Conservation (phyloP, 2,888 invertebrate species). For the Drosophila yooni region DNA sequence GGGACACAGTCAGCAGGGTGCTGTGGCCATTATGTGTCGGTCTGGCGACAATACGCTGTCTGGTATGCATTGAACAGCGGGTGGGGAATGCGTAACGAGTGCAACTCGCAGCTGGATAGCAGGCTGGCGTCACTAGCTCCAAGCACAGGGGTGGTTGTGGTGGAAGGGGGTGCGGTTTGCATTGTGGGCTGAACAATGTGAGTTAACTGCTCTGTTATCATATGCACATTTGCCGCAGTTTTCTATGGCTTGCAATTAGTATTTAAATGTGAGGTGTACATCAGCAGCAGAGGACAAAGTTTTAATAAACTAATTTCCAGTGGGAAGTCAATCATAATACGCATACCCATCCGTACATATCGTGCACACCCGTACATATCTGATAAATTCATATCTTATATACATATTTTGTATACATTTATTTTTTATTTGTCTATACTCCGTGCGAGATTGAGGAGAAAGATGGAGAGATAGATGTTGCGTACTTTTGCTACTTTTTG, state of each 20-base stretch:
- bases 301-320: conserved; percentile 66
- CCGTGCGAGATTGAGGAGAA: background rate
- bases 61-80: conserved; percentile 18
- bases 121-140: conserved; percentile 42
- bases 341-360: no score
- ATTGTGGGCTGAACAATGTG: background rate
- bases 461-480: background rate
- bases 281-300: conserved; percentile 39
- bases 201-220: conserved; percentile 34
- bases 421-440: background rate
- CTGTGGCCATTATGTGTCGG: conserved; percentile 50
- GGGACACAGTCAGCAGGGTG: conserved; percentile 35
- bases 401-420: background rate
- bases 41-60: conserved; percentile 61
- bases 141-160: background rate
- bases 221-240: conserved; percentile 44
- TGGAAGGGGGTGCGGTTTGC: background rate
- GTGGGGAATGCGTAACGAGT: conserved; percentile 39
- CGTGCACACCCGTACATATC: no score
- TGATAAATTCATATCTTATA: background rate
- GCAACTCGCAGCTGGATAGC: conserved; percentile 37
- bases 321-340: background rate
- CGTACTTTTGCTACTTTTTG: conserved; percentile 20
- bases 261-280: conserved; percentile 51
- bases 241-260: conserved; percentile 57